These are phyloP conservation scores for Marcusenius ussheri DNA, from an alignment of 2,113 vertebrate genomes.

Conservation along the genomic window DNA sequence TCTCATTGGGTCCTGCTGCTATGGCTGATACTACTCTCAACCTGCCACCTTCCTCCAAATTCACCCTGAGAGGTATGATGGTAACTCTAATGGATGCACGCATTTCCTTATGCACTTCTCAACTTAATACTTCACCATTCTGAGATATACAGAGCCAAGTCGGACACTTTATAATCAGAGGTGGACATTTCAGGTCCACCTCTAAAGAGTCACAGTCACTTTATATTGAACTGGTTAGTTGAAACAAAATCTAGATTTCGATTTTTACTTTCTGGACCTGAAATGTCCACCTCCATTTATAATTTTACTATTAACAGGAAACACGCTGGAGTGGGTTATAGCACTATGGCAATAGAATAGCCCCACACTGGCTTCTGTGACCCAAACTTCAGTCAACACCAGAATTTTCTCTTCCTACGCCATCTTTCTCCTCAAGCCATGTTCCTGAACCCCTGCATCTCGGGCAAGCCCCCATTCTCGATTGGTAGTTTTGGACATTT, in stretches of 20 bases:
- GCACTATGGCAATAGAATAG: background rate
- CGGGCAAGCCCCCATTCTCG: background rate
- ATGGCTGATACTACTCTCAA: background rate
- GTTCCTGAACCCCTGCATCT: background rate
- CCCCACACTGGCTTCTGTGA: background rate
- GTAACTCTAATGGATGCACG: background rate
- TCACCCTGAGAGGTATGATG: background rate
- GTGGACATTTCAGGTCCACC: background rate
- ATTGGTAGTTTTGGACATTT: background rate
- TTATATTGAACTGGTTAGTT: background rate
- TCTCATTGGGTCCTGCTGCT: background rate
- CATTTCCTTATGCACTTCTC: background rate
- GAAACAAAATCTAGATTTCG: background rate
- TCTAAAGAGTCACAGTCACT: too few relatives aligned
- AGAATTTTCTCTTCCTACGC: background rate
- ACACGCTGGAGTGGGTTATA: background rate
- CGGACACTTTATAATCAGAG: background rate
- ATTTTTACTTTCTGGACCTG: background rate
- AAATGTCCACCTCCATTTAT: background rate
- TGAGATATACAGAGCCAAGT: background rate
- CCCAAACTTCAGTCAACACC: background rate
- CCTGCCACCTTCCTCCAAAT: background rate
- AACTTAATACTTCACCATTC: background rate
- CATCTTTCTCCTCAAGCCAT: background rate
- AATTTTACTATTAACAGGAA: background rate